phyloP scores from a whole-genome alignment of 2,113 vertebrate genomes.

The Perognathus longimembris region DNA sequence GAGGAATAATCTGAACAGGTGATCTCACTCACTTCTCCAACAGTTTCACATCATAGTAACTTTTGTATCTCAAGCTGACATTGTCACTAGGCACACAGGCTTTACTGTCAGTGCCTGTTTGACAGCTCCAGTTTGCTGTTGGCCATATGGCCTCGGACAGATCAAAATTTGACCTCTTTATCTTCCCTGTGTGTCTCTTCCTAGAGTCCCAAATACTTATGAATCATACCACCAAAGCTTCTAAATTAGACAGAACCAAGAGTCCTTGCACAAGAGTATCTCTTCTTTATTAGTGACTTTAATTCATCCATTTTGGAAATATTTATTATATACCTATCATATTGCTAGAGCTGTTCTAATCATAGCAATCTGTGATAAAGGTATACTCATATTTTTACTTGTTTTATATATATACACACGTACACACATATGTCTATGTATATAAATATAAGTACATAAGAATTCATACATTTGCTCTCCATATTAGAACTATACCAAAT shows the following conservation, averaged over 20 bases:
- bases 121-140: neutral
- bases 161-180: neutral
- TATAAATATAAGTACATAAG: neutral
- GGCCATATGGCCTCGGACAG: neutral
- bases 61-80: neutral
- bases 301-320: neutral
- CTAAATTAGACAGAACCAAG: neutral
- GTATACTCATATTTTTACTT: neutral
- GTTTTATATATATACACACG: neutral
- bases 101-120: neutral
- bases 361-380: neutral
- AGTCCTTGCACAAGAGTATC: neutral
- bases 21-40: neutral
- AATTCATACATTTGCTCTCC: neutral
- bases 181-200: conserved; percentile 6
- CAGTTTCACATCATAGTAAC: neutral
- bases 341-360: neutral
- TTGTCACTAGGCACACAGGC: neutral
- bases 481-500: neutral
- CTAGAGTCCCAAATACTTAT: neutral
- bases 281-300: neutral
- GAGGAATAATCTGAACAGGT: neutral
- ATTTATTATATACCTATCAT: neutral
- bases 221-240: neutral
- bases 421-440: neutral